phyloP scores from a whole-genome alignment of 2,888 invertebrate species.

The Rhamphomyia laevipes region DNA sequence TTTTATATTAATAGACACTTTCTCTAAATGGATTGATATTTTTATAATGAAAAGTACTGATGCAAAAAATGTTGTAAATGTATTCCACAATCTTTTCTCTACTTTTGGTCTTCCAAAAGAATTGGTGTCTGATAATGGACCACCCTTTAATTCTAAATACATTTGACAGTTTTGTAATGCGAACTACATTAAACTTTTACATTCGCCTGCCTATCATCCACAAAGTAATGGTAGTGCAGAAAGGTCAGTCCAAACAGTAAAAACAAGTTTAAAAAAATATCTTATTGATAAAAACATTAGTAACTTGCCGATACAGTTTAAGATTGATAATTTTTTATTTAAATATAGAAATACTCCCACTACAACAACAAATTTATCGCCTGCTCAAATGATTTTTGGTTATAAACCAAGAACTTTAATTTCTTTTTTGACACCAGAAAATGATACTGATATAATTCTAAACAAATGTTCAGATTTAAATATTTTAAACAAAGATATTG shows the following conservation, averaged over 20 bases:
- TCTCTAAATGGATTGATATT: conserved; percentile 5
- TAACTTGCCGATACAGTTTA: background rate
- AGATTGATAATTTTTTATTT: background rate
- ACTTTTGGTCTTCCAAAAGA: conserved; percentile 9
- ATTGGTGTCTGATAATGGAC: conserved; percentile 12
- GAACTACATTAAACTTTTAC: conserved; percentile 10
- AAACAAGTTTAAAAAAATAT: conserved; percentile 11
- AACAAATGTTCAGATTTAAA: too few species aligned
- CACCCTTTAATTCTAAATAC: conserved; percentile 6
- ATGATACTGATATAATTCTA: too few species aligned
- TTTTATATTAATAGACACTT: conserved; percentile 3
- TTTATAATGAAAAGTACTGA: background rate
- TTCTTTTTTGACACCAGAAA: conserved; percentile 18
- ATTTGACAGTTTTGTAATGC: conserved; percentile 3
- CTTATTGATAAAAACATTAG: background rate
- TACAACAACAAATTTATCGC: background rate
- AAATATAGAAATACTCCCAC: background rate
- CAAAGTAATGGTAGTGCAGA: conserved; percentile 16
- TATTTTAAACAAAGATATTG: too few species aligned
- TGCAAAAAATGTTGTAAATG: conserved; percentile 1
- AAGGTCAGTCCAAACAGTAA: conserved; percentile 17
- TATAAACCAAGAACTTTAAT: background rate
- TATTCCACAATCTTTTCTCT: conserved; percentile 5
- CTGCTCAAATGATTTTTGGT: background rate
- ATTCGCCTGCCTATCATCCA: conserved; percentile 17